Conservation (phyloP, 2,888 invertebrate genomes). For the Amblyteles armatorius region DNA sequence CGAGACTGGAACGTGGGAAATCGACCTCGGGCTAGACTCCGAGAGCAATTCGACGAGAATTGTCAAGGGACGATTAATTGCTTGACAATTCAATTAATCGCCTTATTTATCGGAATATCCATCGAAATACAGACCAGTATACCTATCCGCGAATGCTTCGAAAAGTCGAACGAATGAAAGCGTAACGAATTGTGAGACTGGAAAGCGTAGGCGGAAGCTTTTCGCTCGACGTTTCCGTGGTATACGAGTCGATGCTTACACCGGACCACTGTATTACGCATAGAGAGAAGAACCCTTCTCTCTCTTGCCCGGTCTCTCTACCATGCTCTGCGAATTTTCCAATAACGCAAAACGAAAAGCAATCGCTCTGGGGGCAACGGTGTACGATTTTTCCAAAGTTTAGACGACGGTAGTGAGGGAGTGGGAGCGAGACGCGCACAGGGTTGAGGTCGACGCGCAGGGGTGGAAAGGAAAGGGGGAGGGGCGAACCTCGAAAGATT, state of each 20-base stretch:
- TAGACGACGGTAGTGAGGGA: conserved; percentile 41
- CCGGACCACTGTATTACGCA: conserved; percentile 20
- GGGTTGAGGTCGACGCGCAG: background rate
- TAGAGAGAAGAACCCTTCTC: conserved; percentile 9
- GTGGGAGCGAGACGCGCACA: background rate
- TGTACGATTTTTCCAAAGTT: conserved; percentile 63
- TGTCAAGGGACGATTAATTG: background rate
- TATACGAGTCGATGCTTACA: conserved; percentile 33
- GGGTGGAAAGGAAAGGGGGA: background rate
- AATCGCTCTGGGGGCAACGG: conserved; percentile 59
- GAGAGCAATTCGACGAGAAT: background rate
- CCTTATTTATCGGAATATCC: too few relatives aligned
- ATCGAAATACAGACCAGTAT: too few relatives aligned
- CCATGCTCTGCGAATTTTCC: conserved; percentile 63
- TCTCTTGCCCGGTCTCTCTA: conserved; percentile 9
- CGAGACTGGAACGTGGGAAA: background rate
- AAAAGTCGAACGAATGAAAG: background rate
- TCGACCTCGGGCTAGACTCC: background rate
- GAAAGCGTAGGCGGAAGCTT: conserved; percentile 15
- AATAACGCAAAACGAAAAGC: conserved; percentile 66
- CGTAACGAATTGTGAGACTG: conserved; percentile 6
- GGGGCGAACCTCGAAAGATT: conserved; percentile 68
- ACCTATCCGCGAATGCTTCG: background rate
- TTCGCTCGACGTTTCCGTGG: background rate
- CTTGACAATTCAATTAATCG: too few relatives aligned